These are phyloP conservation scores for Haliclystus octoradiatus DNA, from an alignment of 30 jellyfish, hydroid and myxozoan species.

Conservation along the genomic window DNA sequence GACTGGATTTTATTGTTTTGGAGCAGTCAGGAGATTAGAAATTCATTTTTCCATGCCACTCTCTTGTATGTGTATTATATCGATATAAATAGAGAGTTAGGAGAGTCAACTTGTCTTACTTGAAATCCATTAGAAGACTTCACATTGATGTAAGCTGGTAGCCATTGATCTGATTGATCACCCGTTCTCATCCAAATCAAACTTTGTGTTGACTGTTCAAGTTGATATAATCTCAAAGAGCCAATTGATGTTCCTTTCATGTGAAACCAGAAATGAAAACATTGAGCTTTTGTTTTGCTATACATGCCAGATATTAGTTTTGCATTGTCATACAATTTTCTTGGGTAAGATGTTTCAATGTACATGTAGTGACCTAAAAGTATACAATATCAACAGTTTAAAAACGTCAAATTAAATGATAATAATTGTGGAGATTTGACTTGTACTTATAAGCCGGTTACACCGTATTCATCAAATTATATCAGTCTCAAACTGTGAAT, in stretches of 20 bases:
- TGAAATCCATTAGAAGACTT: slow-evolving; percentile 44
- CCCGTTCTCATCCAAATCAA: slow-evolving; percentile 63
- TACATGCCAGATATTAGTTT: slow-evolving; percentile 43
- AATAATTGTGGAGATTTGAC: too few species aligned
- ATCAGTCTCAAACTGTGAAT: not conserved
- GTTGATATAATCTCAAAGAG: slow-evolving; percentile 34
- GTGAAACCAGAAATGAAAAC: slow-evolving; percentile 89
- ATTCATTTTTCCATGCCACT: too few species aligned
- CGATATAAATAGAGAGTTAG: too few species aligned
- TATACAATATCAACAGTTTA: too few species aligned
- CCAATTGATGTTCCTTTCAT: slow-evolving; percentile 83
- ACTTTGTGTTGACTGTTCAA: slow-evolving; percentile 20
- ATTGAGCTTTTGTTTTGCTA: slow-evolving; percentile 51
- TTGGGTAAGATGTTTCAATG: slow-evolving; percentile 87
- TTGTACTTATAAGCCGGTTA: too few species aligned
- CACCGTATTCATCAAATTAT: too few species aligned
- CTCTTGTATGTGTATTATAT: too few species aligned
- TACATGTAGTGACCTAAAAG: slow-evolving; percentile 72
- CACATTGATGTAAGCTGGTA: slow-evolving; percentile 55
- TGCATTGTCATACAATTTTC: slow-evolving; percentile 66
- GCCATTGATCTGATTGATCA: slow-evolving; percentile 65
- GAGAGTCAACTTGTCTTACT: too few species aligned
- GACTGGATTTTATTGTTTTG: too few species aligned
- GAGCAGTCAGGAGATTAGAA: too few species aligned
- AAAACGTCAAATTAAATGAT: too few species aligned